These are phyloP conservation scores for Cottus gobio DNA, from an alignment of 2,113 vertebrate genomes.

Conservation along the genomic window DNA sequence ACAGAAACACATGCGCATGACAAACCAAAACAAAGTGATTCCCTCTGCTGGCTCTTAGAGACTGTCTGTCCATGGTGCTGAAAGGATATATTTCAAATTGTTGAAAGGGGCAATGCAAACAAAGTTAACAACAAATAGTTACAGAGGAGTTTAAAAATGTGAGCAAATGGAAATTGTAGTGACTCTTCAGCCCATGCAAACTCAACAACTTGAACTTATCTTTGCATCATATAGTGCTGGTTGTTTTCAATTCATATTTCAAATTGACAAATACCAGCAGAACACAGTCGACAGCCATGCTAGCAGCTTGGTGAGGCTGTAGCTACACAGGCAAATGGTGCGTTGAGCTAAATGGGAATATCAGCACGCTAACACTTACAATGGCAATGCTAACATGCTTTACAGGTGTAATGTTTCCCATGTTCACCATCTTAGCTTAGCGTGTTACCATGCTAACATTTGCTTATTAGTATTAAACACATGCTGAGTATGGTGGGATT, in stretches of 20 bases:
- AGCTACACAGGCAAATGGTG: not conserved
- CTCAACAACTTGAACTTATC: constrained; percentile 46
- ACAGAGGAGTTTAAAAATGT: constrained; percentile 50
- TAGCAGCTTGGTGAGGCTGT: not conserved
- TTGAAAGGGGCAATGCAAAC: constrained; percentile 24
- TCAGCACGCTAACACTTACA: not conserved
- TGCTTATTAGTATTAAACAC: not conserved
- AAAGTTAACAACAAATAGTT: constrained; percentile 57
- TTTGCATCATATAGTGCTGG: constrained; percentile 47
- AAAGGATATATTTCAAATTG: constrained; percentile 44
- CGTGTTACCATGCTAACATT: not conserved
- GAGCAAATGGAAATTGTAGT: constrained; percentile 55
- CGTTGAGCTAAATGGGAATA: not conserved
- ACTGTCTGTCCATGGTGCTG: constrained; percentile 57
- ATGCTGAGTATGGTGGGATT: not conserved
- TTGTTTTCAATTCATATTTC: constrained; percentile 34
- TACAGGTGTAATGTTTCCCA: not conserved
- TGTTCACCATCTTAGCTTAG: constrained; percentile 7
- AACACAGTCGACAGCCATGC: not conserved
- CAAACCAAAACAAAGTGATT: constrained; percentile 72
- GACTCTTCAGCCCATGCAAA: constrained; percentile 34
- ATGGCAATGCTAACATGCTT: not conserved
- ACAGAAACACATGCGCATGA: constrained; percentile 65
- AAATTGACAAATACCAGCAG: constrained; percentile 21
- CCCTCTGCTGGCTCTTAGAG: constrained; percentile 40